Conservation (phyloP, 2,113 vertebrate genomes). For the Epinephelus lanceolatus region DNA sequence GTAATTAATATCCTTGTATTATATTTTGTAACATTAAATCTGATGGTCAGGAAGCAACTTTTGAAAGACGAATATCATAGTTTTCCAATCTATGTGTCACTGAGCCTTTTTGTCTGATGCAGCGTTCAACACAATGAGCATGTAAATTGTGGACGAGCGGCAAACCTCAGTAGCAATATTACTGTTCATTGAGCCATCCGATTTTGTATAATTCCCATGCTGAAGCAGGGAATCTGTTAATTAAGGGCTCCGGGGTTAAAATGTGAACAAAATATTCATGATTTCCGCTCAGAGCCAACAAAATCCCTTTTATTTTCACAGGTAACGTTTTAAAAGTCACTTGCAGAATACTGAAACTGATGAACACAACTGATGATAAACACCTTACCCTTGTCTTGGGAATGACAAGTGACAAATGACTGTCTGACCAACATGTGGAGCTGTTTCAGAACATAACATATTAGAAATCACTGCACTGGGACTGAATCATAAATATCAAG, state of each 20-base stretch:
- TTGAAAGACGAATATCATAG: neutral
- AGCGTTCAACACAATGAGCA: neutral
- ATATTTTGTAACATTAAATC: neutral
- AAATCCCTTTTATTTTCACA: neutral
- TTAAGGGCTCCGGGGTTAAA: conserved; percentile 27
- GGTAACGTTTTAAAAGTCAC: neutral
- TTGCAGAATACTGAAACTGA: too few relatives aligned
- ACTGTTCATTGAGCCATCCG: conserved; percentile 22
- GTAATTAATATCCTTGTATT: neutral
- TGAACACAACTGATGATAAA: neutral
- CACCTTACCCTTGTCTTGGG: neutral
- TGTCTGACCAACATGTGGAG: too few relatives aligned
- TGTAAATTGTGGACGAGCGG: neutral
- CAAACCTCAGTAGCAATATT: conserved; percentile 9
- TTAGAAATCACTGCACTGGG: neutral
- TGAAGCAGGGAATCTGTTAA: conserved; percentile 39
- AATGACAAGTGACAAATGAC: neutral
- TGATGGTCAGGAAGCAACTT: neutral
- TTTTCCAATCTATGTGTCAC: neutral
- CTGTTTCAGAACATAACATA: neutral
- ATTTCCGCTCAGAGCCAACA: neutral
- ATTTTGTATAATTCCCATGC: neutral
- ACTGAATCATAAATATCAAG: neutral
- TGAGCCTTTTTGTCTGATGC: conserved; percentile 6
- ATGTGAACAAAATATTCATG: conserved; percentile 31